Evolutionary conservation across 2,797 vertebrate species (phyloP), one percentile per base, ranked within the genome.

Genomic region (Cossypha niveicapilla): DNA sequence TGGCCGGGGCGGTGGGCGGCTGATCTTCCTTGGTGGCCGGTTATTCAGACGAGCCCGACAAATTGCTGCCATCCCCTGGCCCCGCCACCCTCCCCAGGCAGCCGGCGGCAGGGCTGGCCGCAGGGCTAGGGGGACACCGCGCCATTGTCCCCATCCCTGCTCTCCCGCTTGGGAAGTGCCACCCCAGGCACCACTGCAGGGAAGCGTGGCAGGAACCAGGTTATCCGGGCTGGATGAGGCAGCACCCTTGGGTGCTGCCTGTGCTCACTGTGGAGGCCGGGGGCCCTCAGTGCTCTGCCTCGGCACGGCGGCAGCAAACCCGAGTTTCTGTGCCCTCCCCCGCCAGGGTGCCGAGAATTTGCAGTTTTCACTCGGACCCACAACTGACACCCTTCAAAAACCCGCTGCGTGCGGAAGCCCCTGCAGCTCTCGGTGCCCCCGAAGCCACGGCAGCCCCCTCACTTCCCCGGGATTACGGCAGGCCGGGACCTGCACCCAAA

Each of bases 1-100:
- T 92, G 95, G 91, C 84, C 5, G 41, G 88, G 83, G 70, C 39
- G 91, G 90, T 88, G 88, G 92, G 91, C 61, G 67, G 93, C 65
- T 72, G 63, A 85, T 93, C 95, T 77, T 86, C 95, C 92, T 95
- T 96, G 95, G 96, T 95, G 96, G 96, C 92, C 78, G 4, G 28
- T 88, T 76, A 76, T 85, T 84, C 84, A 58, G 74, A 75, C 34
- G 15, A 96, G 67, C 44, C 77, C 80, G 66, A 93, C 92, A 94
- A 93, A 96, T 89, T 82, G 83, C 80, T 89, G 92, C 88, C 92
- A 87, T 72, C 44, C 83, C 58, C 76, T 1, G 7, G 48, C 81
- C 79, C 70, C 12, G 2, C 37, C 82, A 79, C 50, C 73, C 53
- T 90, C 66, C 66, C 41, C 47, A 50, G 66, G 86, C 88, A 81